Conservation (phyloP, 2,888 invertebrate genomes). For the Drosophila phalerata region DNA sequence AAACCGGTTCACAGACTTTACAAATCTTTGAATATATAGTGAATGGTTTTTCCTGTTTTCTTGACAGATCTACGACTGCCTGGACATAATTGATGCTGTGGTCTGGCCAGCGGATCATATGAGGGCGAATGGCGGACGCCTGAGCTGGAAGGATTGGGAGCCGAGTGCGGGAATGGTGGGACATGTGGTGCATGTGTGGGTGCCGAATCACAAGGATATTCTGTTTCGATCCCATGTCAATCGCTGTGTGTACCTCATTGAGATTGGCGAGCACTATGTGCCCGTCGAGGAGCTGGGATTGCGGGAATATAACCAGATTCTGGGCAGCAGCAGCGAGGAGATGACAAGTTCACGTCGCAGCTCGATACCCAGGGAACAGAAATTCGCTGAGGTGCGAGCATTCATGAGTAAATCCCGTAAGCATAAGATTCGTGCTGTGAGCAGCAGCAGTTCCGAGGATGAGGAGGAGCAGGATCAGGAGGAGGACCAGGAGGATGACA, state of each 20-base stretch:
- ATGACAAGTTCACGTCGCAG: conserved; percentile 69
- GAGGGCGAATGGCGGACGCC: conserved; percentile 94
- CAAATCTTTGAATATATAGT: too few species aligned
- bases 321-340: conserved; percentile 74
- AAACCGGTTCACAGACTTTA: neutral
- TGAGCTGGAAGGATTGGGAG: conserved; percentile 96
- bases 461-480: conserved; percentile 10
- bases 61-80: conserved; percentile 92
- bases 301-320: conserved; percentile 86
- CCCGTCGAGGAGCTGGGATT: conserved; percentile 97
- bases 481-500: neutral
- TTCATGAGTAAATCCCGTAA: conserved; percentile 61
- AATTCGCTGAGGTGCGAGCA: conserved; percentile 73
- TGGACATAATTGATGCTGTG: conserved; percentile 95
- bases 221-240: conserved; percentile 96
- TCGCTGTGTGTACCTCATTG: conserved; percentile 95
- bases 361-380: conserved; percentile 76
- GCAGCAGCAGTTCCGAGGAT: conserved; percentile 81
- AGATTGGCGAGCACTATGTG: conserved; percentile 96
- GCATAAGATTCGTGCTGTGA: conserved; percentile 78
- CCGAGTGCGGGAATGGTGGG: conserved; percentile 97
- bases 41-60: too few species aligned
- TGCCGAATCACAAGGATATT: conserved; percentile 95
- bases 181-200: conserved; percentile 96
- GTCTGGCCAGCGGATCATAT: conserved; percentile 97